These are phyloP conservation scores for mouse (Mus musculus) DNA, from an alignment of 2,113 vertebrate species.

Conservation along the genomic window GRCm39 chr4:151842001-151842500, in stretches of 20 bases:
- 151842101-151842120: neutral
- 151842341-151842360: neutral
- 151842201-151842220: neutral
- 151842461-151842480: slow-evolving; percentile 63
- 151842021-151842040: neutral
- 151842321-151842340: neutral
- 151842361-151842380: neutral
- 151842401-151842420: slow-evolving; percentile 59
- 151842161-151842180: neutral
- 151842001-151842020: no score
- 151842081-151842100: neutral
- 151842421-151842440: slow-evolving; percentile 62
- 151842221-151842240: neutral
- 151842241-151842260: neutral
- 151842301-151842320: neutral
- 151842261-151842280: neutral
- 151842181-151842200: neutral
- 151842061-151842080: neutral
- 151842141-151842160: neutral
- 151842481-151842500: slow-evolving; percentile 62
- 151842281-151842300: neutral
- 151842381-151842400: slow-evolving; percentile 26
- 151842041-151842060: neutral
- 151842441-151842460: slow-evolving; percentile 45
- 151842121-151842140: neutral